phyloP scores from a whole-genome alignment of 2,113 vertebrate genomes.

The Eretmochelys imbricata region DNA sequence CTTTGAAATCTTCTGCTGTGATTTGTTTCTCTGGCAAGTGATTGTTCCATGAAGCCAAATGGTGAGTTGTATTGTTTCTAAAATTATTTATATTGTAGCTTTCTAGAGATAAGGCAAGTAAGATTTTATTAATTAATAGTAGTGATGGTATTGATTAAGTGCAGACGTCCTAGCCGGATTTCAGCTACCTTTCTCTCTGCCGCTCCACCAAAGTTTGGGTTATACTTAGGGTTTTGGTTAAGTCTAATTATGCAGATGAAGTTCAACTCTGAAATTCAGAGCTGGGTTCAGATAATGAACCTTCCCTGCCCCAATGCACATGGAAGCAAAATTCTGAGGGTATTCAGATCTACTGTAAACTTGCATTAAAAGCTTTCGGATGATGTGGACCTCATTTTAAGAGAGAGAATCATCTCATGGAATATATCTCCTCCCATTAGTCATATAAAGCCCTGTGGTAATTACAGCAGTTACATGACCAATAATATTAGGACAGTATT shows the following conservation, averaged over 20 bases:
- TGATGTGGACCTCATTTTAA: conserved; percentile 5
- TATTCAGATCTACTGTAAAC: accelerated
- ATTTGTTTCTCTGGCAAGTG: not conserved
- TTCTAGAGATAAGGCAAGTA: not conserved
- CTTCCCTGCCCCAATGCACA: not conserved
- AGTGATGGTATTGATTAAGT: not conserved
- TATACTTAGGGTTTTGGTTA: not conserved
- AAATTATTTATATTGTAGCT: not conserved
- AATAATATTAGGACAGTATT: not conserved
- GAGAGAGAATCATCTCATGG: not conserved
- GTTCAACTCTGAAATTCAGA: not conserved
- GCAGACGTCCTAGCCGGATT: not conserved
- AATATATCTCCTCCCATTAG: conserved; percentile 1
- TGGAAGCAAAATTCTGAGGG: not conserved
- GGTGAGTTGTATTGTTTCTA: not conserved
- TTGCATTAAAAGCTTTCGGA: not conserved
- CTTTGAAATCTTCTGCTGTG: not conserved
- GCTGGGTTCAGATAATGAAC: not conserved
- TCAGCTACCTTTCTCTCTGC: not conserved
- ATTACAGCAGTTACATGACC: not conserved
- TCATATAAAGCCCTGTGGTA: conserved; percentile 32
- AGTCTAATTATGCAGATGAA: not conserved
- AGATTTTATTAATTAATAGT: not conserved
- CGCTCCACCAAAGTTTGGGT: not conserved
- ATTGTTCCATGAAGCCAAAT: not conserved